A percentile compares a stretch with the other conserved stretches of the same genome.
Conservation (phyloP, 2,113 vertebrate genomes). For the Verasper variegatus region DNA sequence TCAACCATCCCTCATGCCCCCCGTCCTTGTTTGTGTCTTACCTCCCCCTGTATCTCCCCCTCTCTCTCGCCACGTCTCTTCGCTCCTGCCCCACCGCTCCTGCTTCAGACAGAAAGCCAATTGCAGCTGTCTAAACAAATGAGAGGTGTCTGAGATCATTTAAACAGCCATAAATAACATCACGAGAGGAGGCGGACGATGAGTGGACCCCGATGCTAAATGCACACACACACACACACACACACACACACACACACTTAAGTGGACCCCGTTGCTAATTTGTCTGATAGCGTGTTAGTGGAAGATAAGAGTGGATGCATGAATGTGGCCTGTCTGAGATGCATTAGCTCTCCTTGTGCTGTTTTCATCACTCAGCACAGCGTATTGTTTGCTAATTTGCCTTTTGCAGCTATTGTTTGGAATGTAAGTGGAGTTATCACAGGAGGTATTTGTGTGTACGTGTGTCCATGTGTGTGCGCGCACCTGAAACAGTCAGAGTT, state of each 20-base stretch:
- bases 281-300: conserved; percentile 75
- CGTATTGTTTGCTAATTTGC: conserved; percentile 73
- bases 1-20: conserved; percentile 28
- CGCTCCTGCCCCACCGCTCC: conserved; percentile 20
- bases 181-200: conserved; percentile 62
- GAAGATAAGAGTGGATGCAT: conserved; percentile 72
- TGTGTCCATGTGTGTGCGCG: conserved; percentile 16
- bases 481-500: conserved; percentile 24
- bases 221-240: conserved; percentile 34
- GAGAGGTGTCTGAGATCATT: conserved; percentile 77
- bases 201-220: conserved; percentile 55
- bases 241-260: conserved; percentile 43
- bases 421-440: conserved; percentile 31
- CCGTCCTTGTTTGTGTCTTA: conserved; percentile 22
- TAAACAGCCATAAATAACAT: conserved; percentile 80
- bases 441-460: neutral
- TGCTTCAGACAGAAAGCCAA: conserved; percentile 69
- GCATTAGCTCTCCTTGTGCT: conserved; percentile 60
- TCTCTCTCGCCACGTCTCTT: conserved; percentile 25
- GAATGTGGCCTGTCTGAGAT: conserved; percentile 63
- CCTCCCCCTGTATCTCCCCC: conserved; percentile 1
- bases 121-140: conserved; percentile 77
- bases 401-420: conserved; percentile 60
- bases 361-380: conserved; percentile 66
- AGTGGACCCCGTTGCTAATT: conserved; percentile 77